phyloP scores from a whole-genome alignment of 2,888 invertebrate species.

The Bursaphelenchus okinawaensis region DNA sequence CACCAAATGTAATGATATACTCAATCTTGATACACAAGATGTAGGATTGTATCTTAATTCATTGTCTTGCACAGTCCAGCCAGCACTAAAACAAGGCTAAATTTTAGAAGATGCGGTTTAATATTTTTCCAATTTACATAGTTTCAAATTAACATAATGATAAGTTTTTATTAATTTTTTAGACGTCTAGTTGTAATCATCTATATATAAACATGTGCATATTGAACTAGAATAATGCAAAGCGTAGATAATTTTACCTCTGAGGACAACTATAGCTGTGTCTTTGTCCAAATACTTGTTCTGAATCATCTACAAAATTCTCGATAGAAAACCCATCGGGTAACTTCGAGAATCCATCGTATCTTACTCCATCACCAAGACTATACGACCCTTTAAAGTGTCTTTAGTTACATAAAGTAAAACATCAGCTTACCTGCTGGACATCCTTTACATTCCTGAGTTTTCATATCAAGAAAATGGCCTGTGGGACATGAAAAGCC shows the following conservation, averaged over 20 bases:
- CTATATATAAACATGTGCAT: background rate
- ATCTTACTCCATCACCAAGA: constrained; percentile 64
- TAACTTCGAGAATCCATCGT: constrained; percentile 63
- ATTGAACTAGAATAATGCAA: background rate
- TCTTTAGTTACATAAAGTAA: background rate
- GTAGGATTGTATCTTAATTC: constrained; percentile 62
- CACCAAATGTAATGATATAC: constrained; percentile 63
- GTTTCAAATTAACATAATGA: background rate
- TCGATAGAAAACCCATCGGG: constrained; percentile 61
- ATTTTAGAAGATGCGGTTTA: background rate
- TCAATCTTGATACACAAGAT: constrained; percentile 62
- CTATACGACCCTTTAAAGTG: constrained; percentile 61
- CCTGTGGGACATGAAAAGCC: constrained; percentile 63
- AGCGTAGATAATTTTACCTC: constrained; percentile 26
- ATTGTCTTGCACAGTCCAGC: constrained; percentile 61
- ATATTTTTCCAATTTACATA: no score
- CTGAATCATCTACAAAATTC: constrained; percentile 28
- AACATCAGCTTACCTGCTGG: constrained; percentile 46
- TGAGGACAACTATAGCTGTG: constrained; percentile 18
- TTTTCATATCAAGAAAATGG: constrained; percentile 62
- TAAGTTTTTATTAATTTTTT: no score
- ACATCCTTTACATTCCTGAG: constrained; percentile 63
- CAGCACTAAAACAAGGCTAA: constrained; percentile 56
- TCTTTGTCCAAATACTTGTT: constrained; percentile 8
- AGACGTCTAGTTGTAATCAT: no score